phyloP scores from a whole-genome alignment of 2,797 vertebrate species.

The Cirrhinus mrigala region DNA sequence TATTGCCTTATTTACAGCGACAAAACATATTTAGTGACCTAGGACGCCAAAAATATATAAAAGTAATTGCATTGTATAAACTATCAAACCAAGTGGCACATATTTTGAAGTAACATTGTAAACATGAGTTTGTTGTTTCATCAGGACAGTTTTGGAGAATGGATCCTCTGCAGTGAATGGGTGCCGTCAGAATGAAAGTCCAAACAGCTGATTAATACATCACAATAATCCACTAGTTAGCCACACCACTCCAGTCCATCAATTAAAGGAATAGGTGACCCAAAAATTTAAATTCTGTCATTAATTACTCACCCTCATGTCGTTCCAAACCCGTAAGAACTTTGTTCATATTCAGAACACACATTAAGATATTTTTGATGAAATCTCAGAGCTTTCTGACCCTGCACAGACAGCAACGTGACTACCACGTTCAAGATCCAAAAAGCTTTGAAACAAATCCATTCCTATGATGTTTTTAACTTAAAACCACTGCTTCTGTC shows the following conservation, averaged over 20 bases:
- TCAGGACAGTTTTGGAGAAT: neutral
- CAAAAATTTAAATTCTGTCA: no score
- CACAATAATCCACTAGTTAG: no score
- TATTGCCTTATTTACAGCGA: neutral
- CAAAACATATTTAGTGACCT: neutral
- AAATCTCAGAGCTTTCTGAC: no score
- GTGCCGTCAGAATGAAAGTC: neutral
- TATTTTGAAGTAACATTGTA: neutral
- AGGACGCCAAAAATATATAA: neutral
- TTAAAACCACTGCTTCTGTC: no score
- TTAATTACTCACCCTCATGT: no score
- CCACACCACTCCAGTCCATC: neutral
- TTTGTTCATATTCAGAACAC: no score
- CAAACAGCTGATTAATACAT: neutral
- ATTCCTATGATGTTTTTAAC: no score
- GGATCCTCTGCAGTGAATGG: neutral
- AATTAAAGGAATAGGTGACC: neutral
- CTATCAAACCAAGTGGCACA: neutral
- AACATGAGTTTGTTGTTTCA: neutral
- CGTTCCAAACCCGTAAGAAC: no score
- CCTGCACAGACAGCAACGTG: no score
- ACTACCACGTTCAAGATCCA: no score
- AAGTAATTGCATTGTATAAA: neutral
- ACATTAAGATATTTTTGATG: no score
- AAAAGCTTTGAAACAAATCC: no score